Evolutionary conservation across 2,888 invertebrate species (phyloP), one percentile per base, ranked within the genome.

Genomic region (Eledone cirrhosa): DNA sequence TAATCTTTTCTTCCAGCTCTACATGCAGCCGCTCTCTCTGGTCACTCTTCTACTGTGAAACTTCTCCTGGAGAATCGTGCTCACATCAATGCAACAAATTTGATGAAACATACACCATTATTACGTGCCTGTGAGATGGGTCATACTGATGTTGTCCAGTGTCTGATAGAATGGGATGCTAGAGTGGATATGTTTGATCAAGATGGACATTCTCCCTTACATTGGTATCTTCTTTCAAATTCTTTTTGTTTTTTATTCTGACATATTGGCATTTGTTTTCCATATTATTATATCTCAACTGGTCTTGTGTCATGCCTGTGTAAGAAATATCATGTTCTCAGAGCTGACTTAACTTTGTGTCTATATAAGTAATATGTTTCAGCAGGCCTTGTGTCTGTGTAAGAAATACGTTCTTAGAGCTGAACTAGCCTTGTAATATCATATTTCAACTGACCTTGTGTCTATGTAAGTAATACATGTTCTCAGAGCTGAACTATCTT

Each of bases 61-160:
- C 82, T 90, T 19, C 82, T 91, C 48, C 82, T 91, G 33, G 85
- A 88, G 53, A 84, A 86, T 67, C 88, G 88, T 14, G 87, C 88
- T 11, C 84, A 85, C 41, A 86, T 90, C 29, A 88, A 91, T 78
- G 83, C 86, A 4, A 84, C 85, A 13, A 90, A 91, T 83, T 86
- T 87, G 72, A 82, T 87, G 80, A 89, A 89, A 75, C 90, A 90
- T 83, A 91, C 91, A 1, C 89, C 91, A 2, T 83, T 91, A 80
- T 89, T 91, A 79, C 84, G 88, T 78, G 90, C 90, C 8, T 90
- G 90, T 83, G 89, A 90, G 83, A 88, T 88, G 86, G 90, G 90
- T 0, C 89, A 90, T 81, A 87, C 88, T 11, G 89, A 89, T 76
- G 89, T 90, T 13, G 88, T 88, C 19, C 89, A 89, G 83, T 83